phyloP scores from a whole-genome alignment of 1,140 invertebrate species.

The Coptotermes formosanus region DNA sequence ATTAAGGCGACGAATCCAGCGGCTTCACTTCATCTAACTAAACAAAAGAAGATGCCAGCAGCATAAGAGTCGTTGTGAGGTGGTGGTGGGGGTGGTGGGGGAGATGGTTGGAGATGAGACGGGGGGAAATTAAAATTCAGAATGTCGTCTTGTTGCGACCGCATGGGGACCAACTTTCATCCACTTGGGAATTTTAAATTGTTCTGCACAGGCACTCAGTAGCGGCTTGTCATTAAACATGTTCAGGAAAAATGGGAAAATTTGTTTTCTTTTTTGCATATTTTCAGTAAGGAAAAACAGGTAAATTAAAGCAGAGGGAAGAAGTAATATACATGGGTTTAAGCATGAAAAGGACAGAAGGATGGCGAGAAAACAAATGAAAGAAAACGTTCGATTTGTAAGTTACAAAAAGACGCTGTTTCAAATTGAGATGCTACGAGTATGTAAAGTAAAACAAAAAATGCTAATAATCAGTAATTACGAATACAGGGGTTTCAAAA shows the following conservation, averaged over 20 bases:
- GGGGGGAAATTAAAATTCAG: neutral
- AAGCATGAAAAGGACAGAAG: too few relatives aligned
- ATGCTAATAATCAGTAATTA: too few relatives aligned
- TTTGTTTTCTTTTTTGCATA: neutral
- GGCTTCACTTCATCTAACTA: neutral
- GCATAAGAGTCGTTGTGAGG: too few relatives aligned
- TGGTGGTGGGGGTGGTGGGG: too few relatives aligned
- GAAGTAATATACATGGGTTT: too few relatives aligned
- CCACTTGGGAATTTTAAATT: neutral
- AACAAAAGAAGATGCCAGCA: neutral
- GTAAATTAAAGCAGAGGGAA: neutral
- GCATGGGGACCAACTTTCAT: neutral
- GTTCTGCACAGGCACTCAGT: neutral
- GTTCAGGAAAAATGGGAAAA: neutral
- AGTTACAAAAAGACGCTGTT: too few relatives aligned
- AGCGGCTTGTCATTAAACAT: neutral
- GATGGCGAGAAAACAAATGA: too few relatives aligned
- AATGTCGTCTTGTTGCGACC: neutral
- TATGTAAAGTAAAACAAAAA: too few relatives aligned
- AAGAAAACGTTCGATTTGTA: too few relatives aligned
- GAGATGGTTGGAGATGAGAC: neutral
- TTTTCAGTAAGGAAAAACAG: neutral
- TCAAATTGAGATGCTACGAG: too few relatives aligned
- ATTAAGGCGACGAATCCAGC: neutral
- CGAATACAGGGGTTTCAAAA: too few relatives aligned